Base-by-base conservation (phyloP, 2,113 vertebrate genomes). In the Rhagologus leucostigma region DNA sequence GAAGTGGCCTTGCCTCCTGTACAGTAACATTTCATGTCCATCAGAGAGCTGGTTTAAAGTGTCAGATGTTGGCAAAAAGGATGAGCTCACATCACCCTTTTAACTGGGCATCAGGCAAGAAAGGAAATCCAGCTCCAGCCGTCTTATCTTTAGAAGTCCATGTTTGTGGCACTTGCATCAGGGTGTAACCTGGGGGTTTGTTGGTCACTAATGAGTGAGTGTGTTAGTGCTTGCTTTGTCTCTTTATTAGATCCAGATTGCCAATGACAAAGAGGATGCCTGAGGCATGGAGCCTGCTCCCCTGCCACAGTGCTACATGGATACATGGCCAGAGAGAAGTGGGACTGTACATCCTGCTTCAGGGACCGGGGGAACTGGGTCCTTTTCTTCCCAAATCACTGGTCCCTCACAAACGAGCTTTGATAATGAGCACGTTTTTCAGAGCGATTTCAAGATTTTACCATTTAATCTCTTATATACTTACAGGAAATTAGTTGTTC, bases 271-370 rank as follows among this genome's bases (percentile, higher is more conserved):
- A 59, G 46, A 50, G 21, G 39, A 14, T 49, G 29, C 78, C 70
- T 20, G 78, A 57, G 77, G 59, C 13, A 1, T 9, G 50, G 37
- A 90, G 63, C 53, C 52, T 84, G 63, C 53, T 41, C 2, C 1
- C 0, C 35, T 6, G 1, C 70, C 27, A 6, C 14, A 1, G 44
- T 18, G 16, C 53, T 44, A 1, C 14, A 0, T 9, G 12, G 57
- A 33, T 37, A 24, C 6, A 0, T 5, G 16, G 39, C 8, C 13
- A 6, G 32, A 13, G 59, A 17, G 10, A 20, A 57, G 7, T 21
- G 47, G 55, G 24, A 21, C 1, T 16, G 41, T 13, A 26, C 69
- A 75, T 35, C 29, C 60, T 68, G 33, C n/a, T 87, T 33, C 67
- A 44, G 35, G 22, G 57, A 82, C 44, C 39, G 27, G 7, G 32